Conservation (phyloP, 1,140 invertebrate species). For the Anastatus disparis region DNA sequence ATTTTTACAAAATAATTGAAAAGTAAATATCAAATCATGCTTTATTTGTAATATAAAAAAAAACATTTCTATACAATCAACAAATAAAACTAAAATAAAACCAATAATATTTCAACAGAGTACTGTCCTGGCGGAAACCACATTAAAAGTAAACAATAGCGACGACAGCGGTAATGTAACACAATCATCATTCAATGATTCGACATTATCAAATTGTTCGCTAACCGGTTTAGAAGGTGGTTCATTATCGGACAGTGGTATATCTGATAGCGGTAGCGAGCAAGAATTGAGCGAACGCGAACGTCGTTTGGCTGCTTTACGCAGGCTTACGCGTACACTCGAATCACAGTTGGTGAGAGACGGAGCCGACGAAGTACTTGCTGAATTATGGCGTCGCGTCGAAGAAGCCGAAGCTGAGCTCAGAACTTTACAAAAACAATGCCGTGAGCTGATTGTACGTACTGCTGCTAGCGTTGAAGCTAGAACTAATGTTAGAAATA, state of each 20-base stretch:
- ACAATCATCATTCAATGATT: slow-evolving; percentile 45
- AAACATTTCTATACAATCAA: too few species aligned
- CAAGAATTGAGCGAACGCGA: slow-evolving; percentile 80
- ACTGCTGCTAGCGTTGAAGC: slow-evolving; percentile 70
- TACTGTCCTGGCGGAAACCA: slow-evolving; percentile 16
- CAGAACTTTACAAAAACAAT: slow-evolving; percentile 80
- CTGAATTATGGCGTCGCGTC: slow-evolving; percentile 72
- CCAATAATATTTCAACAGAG: neutral
- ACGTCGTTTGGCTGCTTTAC: slow-evolving; percentile 73
- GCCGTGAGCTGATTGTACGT: slow-evolving; percentile 77
- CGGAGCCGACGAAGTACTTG: slow-evolving; percentile 70
- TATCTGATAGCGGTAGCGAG: slow-evolving; percentile 81
- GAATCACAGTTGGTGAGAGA: slow-evolving; percentile 73
- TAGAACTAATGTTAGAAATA: slow-evolving; percentile 35
- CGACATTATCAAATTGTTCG: slow-evolving; percentile 47
- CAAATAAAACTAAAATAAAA: too few species aligned
- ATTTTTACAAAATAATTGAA: too few species aligned
- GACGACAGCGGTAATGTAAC: slow-evolving; percentile 31
- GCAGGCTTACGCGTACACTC: slow-evolving; percentile 74
- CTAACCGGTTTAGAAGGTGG: slow-evolving; percentile 64
- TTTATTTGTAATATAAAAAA: too few species aligned
- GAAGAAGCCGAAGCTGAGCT: slow-evolving; percentile 84
- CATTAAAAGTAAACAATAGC: slow-evolving; percentile 30
- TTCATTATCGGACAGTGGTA: slow-evolving; percentile 79
- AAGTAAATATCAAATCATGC: too few species aligned